Conservation (phyloP, 2,888 invertebrate genomes). For the Yponomeuta evonymella region DNA sequence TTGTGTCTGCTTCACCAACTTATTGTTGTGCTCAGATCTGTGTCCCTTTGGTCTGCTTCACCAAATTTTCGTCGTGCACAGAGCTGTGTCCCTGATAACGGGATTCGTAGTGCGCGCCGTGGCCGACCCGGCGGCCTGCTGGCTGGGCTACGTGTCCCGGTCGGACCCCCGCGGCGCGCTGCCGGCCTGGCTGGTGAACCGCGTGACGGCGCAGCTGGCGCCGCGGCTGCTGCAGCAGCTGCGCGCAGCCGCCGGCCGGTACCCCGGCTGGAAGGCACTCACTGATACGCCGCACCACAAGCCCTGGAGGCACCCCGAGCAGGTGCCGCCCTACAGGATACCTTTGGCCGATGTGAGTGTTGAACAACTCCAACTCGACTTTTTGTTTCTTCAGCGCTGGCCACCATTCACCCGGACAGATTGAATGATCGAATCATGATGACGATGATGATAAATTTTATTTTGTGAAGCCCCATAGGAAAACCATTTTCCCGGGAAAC, state of each 20-base stretch:
- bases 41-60: neutral
- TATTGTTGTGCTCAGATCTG: too few species aligned
- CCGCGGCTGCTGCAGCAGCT: slow-evolving; percentile 90
- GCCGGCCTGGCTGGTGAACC: slow-evolving; percentile 94
- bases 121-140: slow-evolving; percentile 77
- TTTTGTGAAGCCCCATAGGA: too few species aligned
- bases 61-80: slow-evolving; percentile 31
- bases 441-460: too few species aligned
- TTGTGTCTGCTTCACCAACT: too few species aligned
- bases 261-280: slow-evolving; percentile 87
- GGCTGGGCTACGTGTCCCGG: slow-evolving; percentile 91
- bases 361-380: neutral
- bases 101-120: slow-evolving; percentile 81
- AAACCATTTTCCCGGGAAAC: too few species aligned
- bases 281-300: slow-evolving; percentile 84
- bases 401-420: too few species aligned
- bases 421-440: too few species aligned
- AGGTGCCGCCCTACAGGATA: slow-evolving; percentile 84
- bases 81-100: slow-evolving; percentile 78
- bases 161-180: slow-evolving; percentile 92
- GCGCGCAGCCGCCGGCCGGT: slow-evolving; percentile 87
- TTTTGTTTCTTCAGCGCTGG: too few species aligned
- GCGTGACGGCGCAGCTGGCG: slow-evolving; percentile 87
- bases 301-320: slow-evolving; percentile 93
- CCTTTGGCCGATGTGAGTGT: slow-evolving; percentile 80